Conservation (phyloP, 2,888 invertebrate genomes). For the Spilosoma lubricipeda region DNA sequence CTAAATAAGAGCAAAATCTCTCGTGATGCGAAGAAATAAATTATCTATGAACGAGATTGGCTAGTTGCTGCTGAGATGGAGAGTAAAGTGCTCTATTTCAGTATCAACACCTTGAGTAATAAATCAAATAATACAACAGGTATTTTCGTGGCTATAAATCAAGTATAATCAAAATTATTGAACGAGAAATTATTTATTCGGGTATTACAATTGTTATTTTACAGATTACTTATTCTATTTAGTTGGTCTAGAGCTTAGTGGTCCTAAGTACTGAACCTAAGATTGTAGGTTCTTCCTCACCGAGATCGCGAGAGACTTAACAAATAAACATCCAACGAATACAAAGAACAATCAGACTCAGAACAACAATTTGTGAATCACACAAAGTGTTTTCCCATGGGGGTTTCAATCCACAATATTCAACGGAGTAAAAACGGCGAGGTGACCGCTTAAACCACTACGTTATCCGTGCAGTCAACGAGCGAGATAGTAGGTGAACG, state of each 20-base stretch:
- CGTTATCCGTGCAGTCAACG: too few relatives aligned
- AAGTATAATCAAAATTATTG: neutral
- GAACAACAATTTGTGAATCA: too few relatives aligned
- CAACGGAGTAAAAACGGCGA: too few relatives aligned
- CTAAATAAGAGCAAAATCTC: constrained; percentile 73
- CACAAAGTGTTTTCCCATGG: too few relatives aligned
- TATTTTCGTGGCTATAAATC: constrained; percentile 7
- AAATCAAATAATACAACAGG: constrained; percentile 16
- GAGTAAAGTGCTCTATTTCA: constrained; percentile 62
- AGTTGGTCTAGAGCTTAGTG: neutral
- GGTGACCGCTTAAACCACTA: too few relatives aligned
- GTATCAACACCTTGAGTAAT: constrained; percentile 11
- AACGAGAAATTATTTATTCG: neutral
- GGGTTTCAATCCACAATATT: too few relatives aligned
- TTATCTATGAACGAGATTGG: constrained; percentile 82
- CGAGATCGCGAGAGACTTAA: too few relatives aligned
- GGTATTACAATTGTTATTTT: neutral
- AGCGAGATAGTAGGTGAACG: too few relatives aligned
- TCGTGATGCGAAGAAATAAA: constrained; percentile 82
- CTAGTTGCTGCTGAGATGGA: constrained; percentile 61
- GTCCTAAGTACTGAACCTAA: too few relatives aligned
- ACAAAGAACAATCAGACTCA: too few relatives aligned
- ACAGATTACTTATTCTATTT: neutral
- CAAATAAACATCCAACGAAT: too few relatives aligned
- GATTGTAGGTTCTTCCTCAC: too few relatives aligned